These are phyloP conservation scores for Microchirus variegatus DNA, from an alignment of 2,797 vertebrate genomes.

Conservation along the genomic window DNA sequence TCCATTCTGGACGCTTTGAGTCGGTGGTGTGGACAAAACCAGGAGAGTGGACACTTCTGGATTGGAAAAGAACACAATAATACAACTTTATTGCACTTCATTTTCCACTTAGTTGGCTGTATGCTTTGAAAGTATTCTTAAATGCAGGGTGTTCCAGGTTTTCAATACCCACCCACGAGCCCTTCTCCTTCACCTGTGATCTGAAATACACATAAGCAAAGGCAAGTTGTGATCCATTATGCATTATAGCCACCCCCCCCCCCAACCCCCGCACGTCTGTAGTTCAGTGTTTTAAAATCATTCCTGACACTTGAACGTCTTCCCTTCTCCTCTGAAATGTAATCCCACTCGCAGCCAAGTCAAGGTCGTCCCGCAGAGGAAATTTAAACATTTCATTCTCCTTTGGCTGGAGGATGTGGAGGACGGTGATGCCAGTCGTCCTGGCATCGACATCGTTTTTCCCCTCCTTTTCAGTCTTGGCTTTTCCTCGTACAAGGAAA, in stretches of 20 bases:
- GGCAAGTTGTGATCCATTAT: constrained; percentile 52
- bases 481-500: constrained; percentile 8
- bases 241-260: constrained; percentile 26
- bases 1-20: too few species aligned
- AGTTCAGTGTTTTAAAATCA: constrained; percentile 60
- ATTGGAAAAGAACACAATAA: too few species aligned
- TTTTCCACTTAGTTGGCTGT: too few species aligned
- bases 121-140: too few species aligned
- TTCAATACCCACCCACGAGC: too few species aligned
- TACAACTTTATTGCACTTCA: too few species aligned
- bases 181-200: constrained; percentile 30
- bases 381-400: constrained; percentile 67
- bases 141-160: too few species aligned
- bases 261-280: too few species aligned
- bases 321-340: constrained; percentile 55
- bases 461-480: background rate
- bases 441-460: constrained; percentile 18
- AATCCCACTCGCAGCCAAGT: constrained; percentile 59
- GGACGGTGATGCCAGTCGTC: constrained; percentile 18
- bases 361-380: constrained; percentile 65
- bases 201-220: constrained; percentile 15
- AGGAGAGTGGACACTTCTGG: too few species aligned
- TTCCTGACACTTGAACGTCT: constrained; percentile 52
- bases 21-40: too few species aligned
- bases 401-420: constrained; percentile 37